Percentiles rank a stretch among this genome's conserved stretches.
phyloP scores from a whole-genome alignment of 2,888 invertebrate genomes.

The Gymnosoma rotundatum region DNA sequence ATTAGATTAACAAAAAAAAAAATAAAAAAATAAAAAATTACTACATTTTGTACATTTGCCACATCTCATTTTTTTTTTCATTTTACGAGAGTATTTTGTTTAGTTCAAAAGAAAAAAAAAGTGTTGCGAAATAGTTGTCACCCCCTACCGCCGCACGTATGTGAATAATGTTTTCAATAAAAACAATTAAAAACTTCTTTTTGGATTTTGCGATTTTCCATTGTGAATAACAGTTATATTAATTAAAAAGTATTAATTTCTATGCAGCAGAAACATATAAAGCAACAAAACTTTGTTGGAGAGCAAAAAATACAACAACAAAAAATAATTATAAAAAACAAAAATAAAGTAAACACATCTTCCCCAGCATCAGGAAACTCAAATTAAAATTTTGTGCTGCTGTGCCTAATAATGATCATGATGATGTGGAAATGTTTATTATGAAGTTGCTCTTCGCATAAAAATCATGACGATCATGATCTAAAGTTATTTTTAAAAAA shows the following conservation, averaged over 20 bases:
- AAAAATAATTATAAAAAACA: not conserved
- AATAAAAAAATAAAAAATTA: conserved; percentile 13
- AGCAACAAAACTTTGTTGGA: conserved; percentile 51
- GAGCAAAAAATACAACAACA: conserved; percentile 19
- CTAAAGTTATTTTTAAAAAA: conserved; percentile 63
- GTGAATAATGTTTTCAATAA: conserved; percentile 7
- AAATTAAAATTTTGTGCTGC: conserved; percentile 23
- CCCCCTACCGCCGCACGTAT: not conserved
- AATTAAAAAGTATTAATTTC: not conserved
- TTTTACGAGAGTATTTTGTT: conserved; percentile 36
- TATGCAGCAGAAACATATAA: conserved; percentile 4
- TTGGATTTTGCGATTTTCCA: not conserved
- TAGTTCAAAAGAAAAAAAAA: conserved; percentile 23
- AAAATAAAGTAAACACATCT: conserved; percentile 23
- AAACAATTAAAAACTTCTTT: not conserved
- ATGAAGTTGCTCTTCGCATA: conserved; percentile 64
- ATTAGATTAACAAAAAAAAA: conserved; percentile 17
- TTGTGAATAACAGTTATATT: too few relatives aligned
- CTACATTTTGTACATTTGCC: conserved; percentile 14
- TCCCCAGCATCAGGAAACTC: conserved; percentile 33
- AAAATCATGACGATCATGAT: conserved; percentile 60
- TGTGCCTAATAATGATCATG: conserved; percentile 35
- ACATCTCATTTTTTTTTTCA: conserved; percentile 35
- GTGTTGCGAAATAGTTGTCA: conserved; percentile 43
- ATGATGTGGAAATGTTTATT: conserved; percentile 50